phyloP scores from a whole-genome alignment of 2,113 vertebrate genomes.

The Craseonycteris thonglongyai region DNA sequence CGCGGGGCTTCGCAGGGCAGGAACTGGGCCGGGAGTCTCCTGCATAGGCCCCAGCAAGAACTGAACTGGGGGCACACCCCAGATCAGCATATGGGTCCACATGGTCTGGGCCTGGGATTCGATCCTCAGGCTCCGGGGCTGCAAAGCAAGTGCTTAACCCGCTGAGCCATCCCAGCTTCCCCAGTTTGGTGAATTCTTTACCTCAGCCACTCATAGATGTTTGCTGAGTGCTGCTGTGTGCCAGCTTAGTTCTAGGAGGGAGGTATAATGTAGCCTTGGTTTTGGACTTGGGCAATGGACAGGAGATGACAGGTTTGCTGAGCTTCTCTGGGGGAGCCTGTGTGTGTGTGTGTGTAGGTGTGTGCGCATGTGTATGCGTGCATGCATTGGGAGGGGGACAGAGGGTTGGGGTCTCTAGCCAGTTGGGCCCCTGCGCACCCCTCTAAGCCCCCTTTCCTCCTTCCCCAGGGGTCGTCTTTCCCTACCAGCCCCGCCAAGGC shows the following conservation, averaged over 20 bases:
- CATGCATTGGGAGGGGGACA: background rate
- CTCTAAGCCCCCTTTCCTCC: background rate
- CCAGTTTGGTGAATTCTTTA: background rate
- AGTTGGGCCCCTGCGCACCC: background rate
- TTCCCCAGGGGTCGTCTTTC: constrained; percentile 89
- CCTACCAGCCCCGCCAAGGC: constrained; percentile 86
- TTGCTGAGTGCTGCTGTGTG: background rate
- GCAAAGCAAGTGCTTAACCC: no score
- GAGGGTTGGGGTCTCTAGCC: background rate
- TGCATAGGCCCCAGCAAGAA: no score
- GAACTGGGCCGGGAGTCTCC: no score
- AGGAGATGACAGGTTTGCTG: background rate
- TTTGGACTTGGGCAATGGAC: background rate
- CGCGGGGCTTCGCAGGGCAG: no score
- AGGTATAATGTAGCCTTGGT: background rate
- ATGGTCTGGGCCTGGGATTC: no score
- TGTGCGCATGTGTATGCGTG: background rate
- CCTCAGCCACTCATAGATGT: background rate
- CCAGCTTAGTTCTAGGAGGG: background rate
- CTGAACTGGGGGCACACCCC: no score
- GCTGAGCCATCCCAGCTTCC: no score
- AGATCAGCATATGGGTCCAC: no score
- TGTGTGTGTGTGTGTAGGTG: background rate
- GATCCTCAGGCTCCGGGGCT: no score
- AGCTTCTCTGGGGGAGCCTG: background rate